Evolutionary conservation across 2,888 invertebrate genomes (phyloP), one percentile per base, ranked within the genome.

Genomic region (Yponomeuta evonymella): DNA sequence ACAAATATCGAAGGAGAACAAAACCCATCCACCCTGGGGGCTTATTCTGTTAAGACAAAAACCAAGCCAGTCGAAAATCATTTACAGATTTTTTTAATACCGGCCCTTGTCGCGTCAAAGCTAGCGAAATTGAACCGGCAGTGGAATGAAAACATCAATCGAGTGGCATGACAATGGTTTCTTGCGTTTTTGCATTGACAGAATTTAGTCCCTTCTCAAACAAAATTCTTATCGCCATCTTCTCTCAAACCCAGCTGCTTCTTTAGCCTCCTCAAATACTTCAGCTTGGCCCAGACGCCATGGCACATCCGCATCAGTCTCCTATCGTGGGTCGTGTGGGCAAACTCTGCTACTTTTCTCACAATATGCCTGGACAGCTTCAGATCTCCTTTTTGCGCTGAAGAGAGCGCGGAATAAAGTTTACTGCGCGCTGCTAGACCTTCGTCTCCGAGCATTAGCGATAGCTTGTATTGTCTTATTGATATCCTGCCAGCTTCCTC

Each of bases 401-500:
- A 90, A 77, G 98, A 98, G 71, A 98, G 93, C 58, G 98, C 96
- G 71, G 95, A 94, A 84, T 97, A 99, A 0, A 99, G 93, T 77
- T 94, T 94, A 83, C 99, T 98, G 72, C 98, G 94, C 0, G 96
- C 94, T 63, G 96, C 95, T 69, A 97, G 88, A 58, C 94, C 93
- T 0, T 97, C 96, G 87, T 99, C 98, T 0, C 96, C 97, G 64
- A 98, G 90, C 79, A 95, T 94, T 73, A 95, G 81, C 0, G 98
- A 98, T 43, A 99, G 90, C 79, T 93, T 93, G 74, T 98, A 93
- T 83, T 99, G 99, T 73, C 95, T 93, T 29, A 95, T 70, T 12
- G 98, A 98, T 84, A 98, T 98, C 81, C 95, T 94, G 0, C 97
- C 98, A 48, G 99, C 99, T 79, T 95, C 95, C 79, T 96, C 94